Evolutionary conservation across 2,888 invertebrate species (phyloP).

Genomic region (Octonoba sinensis): DNA sequence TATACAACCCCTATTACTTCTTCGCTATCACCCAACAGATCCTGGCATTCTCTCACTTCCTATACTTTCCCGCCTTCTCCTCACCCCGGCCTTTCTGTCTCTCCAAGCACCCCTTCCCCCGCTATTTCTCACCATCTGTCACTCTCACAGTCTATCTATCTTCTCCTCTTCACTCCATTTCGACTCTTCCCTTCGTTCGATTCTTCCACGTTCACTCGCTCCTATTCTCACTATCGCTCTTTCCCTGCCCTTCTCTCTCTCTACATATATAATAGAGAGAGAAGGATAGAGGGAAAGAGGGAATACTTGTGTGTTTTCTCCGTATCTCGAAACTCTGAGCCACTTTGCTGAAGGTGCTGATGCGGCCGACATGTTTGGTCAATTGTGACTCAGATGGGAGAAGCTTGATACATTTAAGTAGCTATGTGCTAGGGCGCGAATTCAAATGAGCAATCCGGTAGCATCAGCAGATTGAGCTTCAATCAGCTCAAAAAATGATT

Average conservation of each 20-base stretch:
- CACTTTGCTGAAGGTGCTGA: too few relatives aligned
- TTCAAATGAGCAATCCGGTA: too few relatives aligned
- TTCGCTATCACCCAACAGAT: slow-evolving; percentile 43
- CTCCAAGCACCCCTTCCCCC: slow-evolving; percentile 2
- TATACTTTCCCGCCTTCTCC: not conserved
- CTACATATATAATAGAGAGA: slow-evolving; percentile 36
- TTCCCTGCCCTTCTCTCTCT: slow-evolving; percentile 4
- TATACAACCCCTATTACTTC: too few relatives aligned
- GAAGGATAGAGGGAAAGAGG: not conserved
- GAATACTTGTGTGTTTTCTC: too few relatives aligned
- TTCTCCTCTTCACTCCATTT: slow-evolving; percentile 33
- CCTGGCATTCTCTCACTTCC: slow-evolving; percentile 34
- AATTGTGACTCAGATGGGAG: too few relatives aligned
- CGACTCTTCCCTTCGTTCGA: slow-evolving; percentile 26
- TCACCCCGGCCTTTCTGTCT: slow-evolving; percentile 17
- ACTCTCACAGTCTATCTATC: slow-evolving; percentile 56
- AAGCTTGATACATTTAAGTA: too few relatives aligned
- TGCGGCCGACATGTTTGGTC: too few relatives aligned
- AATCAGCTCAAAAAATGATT: too few relatives aligned
- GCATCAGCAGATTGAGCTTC: too few relatives aligned
- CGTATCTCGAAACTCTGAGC: too few relatives aligned
- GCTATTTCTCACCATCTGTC: slow-evolving; percentile 49
- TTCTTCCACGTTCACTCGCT: slow-evolving; percentile 26
- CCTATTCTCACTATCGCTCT: slow-evolving; percentile 10
- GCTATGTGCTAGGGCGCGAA: too few relatives aligned